Evolutionary conservation across 2,797 vertebrate genomes (phyloP), one percentile per base, ranked within the genome.

Genomic region (Otolemur crassicaudatus): DNA sequence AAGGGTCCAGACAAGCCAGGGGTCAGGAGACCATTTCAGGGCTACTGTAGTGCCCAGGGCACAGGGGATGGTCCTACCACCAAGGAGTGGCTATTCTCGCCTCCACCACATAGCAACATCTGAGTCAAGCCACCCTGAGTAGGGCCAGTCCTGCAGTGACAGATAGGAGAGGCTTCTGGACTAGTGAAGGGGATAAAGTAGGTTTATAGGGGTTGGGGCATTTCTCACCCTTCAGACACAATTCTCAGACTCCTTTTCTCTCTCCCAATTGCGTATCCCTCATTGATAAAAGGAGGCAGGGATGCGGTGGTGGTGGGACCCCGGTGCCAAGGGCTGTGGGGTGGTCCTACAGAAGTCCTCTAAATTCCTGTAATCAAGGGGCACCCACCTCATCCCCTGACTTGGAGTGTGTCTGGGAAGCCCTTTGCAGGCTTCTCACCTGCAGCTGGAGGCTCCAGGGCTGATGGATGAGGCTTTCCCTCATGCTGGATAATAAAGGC

Each of bases 301-400:
- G 96, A 92, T 49, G 43, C n/a, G 60, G 67, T 23, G 76, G 67
- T 25, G 43, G 87, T 98, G 97, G 96, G 97, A 98, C 92, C 95
- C 93, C 96, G 95, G 97, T 63, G 84, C 95, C 97, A 97, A 97
- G 95, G 95, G 96, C 97, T 96, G 97, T 94, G 94, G 97, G 97
- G 97, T 97, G 34, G 16, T 40, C 49, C 31, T 25, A 43, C 16
- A 56, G 72, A 43, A 87, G 49, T 87, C 13, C 67, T 60, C 72
- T 70, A 76, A 58, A 17, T 27, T 5, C 40, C 43, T 16, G 29
- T n/a, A 37, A 58, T 73, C 56, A 79, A 75, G 46, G 20, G 6
- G 25, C 29, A n/a, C 75, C n/a, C 81, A 40, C 6, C 5, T 37
- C 34, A 23, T 34, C 94, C 90, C 96, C 94, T 96, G 87, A 97